These are phyloP conservation scores for Oncorhynchus kisutch DNA, from an alignment of 2,113 vertebrate species.

Conservation along the genomic window DNA sequence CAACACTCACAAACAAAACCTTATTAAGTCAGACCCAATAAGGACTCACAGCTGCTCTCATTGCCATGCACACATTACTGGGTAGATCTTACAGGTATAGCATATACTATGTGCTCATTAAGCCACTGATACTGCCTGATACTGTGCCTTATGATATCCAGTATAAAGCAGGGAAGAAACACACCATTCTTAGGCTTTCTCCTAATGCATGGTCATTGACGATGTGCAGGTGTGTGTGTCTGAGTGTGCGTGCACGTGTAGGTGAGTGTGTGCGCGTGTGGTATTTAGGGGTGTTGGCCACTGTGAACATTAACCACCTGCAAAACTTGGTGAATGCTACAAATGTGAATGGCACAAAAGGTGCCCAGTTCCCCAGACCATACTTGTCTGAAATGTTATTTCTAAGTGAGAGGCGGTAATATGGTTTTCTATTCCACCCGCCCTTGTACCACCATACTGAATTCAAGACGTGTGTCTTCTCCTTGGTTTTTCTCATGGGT, in stretches of 20 bases:
- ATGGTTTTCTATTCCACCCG: conserved; percentile 53
- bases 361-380: conserved; percentile 22
- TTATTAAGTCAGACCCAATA: conserved; percentile 49
- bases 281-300: conserved; percentile 10
- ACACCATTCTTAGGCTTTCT: too few relatives aligned
- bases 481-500: conserved; percentile 28
- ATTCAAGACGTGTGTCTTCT: conserved; percentile 35
- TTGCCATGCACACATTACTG: conserved; percentile 26
- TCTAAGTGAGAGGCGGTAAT: conserved; percentile 42
- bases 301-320: conserved; percentile 3
- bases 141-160: too few relatives aligned
- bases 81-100: conserved; percentile 36
- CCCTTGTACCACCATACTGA: conserved; percentile 38
- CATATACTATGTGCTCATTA: neutral
- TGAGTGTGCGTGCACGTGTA: neutral
- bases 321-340: neutral
- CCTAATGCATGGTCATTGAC: too few relatives aligned
- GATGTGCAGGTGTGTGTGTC: too few relatives aligned
- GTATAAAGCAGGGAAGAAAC: too few relatives aligned
- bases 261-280: neutral
- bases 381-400: conserved; percentile 54
- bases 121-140: too few relatives aligned
- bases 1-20: conserved; percentile 16
- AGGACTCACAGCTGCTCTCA: conserved; percentile 50
- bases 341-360: neutral